Evolutionary conservation across 2,888 invertebrate genomes (phyloP).

Genomic region (Acanthosoma haemorrhoidale): DNA sequence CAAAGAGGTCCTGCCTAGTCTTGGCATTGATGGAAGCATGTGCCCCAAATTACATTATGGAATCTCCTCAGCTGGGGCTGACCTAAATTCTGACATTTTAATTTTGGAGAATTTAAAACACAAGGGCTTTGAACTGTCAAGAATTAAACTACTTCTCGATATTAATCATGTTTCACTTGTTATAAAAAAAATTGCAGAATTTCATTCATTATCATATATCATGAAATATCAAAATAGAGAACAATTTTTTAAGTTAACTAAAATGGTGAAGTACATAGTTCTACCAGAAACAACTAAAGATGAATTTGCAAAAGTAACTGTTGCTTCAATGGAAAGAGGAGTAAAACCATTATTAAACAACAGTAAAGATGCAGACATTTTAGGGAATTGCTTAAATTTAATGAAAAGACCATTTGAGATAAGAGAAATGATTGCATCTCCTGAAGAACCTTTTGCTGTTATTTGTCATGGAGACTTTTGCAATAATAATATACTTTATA

Average conservation of each 20-base stretch:
- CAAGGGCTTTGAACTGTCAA: slow-evolving; percentile 31
- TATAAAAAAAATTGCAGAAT: slow-evolving; percentile 39
- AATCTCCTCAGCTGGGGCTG: background rate
- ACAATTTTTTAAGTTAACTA: background rate
- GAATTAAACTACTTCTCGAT: slow-evolving; percentile 38
- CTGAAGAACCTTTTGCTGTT: slow-evolving; percentile 41
- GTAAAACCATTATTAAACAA: background rate
- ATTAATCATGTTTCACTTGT: slow-evolving; percentile 38
- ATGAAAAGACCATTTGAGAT: background rate
- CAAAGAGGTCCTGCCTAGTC: slow-evolving; percentile 35
- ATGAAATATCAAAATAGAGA: slow-evolving; percentile 31
- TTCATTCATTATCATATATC: slow-evolving; percentile 41
- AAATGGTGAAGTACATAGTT: background rate
- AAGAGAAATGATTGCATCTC: background rate
- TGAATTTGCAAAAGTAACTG: background rate
- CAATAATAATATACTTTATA: slow-evolving; percentile 47
- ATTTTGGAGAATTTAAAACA: slow-evolving; percentile 38
- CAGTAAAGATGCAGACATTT: background rate
- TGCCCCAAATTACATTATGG: slow-evolving; percentile 38
- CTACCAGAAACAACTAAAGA: background rate
- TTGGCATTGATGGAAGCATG: slow-evolving; percentile 19
- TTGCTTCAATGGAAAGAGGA: background rate
- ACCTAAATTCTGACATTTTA: slow-evolving; percentile 31
- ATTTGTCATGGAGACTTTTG: slow-evolving; percentile 47
- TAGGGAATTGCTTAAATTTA: background rate